A percentile compares a stretch with the other conserved stretches of the same genome.
Conservation (phyloP, 2,888 invertebrate genomes). For the Protonemura montana region DNA sequence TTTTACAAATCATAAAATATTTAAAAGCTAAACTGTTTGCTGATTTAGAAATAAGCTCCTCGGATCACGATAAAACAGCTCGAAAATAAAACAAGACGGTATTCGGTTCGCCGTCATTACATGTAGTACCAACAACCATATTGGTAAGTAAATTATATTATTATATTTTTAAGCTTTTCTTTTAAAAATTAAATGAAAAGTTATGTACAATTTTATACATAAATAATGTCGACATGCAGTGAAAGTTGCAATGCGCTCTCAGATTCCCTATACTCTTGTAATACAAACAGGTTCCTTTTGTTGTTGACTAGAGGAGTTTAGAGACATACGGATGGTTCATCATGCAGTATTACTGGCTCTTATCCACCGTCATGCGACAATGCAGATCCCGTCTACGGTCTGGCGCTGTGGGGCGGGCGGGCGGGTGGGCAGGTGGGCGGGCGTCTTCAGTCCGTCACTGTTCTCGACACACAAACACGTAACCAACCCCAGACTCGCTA, state of each 20-base stretch:
- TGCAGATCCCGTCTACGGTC: constrained; percentile 33
- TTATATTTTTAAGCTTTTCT: constrained; percentile 44
- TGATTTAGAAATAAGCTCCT: constrained; percentile 9
- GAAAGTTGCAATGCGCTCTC: constrained; percentile 45
- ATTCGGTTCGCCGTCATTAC: not conserved
- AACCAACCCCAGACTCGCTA: constrained; percentile 25
- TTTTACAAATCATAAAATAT: not conserved
- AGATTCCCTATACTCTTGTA: constrained; percentile 48
- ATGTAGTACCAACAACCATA: constrained; percentile 12
- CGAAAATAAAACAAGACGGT: not conserved
- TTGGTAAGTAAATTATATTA: constrained; percentile 32
- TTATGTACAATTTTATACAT: constrained; percentile 52
- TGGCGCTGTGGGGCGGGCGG: constrained; percentile 38
- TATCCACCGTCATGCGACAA: constrained; percentile 17
- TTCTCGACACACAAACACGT: constrained; percentile 17
- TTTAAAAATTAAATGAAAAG: constrained; percentile 48
- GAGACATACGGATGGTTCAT: constrained; percentile 47
- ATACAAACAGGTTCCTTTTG: constrained; percentile 47
- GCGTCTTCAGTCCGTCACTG: constrained; percentile 48
- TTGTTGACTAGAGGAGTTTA: constrained; percentile 49
- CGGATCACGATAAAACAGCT: constrained; percentile 48
- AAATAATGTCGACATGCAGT: constrained; percentile 51
- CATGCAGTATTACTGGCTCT: constrained; percentile 49
- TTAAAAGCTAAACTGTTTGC: constrained; percentile 7
- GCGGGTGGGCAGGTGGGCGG: constrained; percentile 44